phyloP scores from a whole-genome alignment of 2,113 vertebrate genomes.

The Vireo altiloquus region DNA sequence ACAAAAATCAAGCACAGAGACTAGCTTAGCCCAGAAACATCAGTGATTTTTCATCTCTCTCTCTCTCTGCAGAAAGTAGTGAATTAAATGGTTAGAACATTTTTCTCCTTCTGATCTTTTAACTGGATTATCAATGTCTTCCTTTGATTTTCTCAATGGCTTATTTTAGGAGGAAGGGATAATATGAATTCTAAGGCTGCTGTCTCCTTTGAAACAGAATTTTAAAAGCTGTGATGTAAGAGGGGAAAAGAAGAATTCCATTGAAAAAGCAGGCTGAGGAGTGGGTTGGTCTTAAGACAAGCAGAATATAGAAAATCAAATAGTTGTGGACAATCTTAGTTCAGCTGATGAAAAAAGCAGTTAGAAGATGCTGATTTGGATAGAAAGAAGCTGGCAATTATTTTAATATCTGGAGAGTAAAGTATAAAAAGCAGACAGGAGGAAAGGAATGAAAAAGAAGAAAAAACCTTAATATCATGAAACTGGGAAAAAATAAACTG shows the following conservation, averaged over 20 bases:
- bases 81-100: background rate
- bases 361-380: background rate
- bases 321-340: background rate
- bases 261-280: background rate
- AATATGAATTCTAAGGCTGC: background rate
- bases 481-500: background rate
- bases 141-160: slow-evolving; percentile 37
- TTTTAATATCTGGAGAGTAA: background rate
- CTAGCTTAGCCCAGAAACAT: background rate
- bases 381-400: background rate
- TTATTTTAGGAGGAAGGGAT: slow-evolving; percentile 12
- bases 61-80: background rate
- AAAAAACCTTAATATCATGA: background rate
- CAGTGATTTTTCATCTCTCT: background rate
- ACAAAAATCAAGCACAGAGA: background rate
- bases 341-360: background rate
- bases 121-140: slow-evolving; percentile 30
- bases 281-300: background rate
- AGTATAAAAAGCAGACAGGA: background rate
- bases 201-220: slow-evolving; percentile 10
- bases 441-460: background rate
- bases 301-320: background rate
- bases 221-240: background rate
- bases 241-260: background rate
- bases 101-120: slow-evolving; percentile 38